These are phyloP conservation scores for Brachylomia viminalis DNA, from an alignment of 2,888 invertebrate species.

Conservation along the genomic window DNA sequence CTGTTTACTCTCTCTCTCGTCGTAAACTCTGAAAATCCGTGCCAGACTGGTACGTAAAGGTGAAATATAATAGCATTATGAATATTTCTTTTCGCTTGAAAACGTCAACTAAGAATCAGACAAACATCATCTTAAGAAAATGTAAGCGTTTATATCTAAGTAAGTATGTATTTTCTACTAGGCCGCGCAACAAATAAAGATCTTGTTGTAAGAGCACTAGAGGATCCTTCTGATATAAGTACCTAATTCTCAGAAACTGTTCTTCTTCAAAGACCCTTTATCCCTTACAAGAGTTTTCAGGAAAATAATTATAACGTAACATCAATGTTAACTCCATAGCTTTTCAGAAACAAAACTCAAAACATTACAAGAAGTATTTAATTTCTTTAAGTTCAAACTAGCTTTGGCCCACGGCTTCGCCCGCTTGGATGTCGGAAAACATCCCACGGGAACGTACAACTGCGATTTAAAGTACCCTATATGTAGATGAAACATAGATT, in stretches of 20 bases:
- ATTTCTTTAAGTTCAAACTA: background rate
- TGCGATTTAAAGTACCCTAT: background rate
- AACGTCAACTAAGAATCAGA: background rate
- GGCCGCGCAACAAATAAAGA: background rate
- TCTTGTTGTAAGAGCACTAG: background rate
- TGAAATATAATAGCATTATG: background rate
- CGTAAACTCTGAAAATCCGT: too few relatives aligned
- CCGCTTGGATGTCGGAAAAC: background rate
- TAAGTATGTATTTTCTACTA: background rate
- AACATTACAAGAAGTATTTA: background rate
- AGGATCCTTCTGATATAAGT: background rate
- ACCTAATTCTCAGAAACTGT: slow-evolving; percentile 11
- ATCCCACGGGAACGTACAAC: background rate
- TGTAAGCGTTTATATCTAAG: background rate
- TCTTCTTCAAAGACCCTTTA: background rate
- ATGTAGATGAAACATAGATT: background rate
- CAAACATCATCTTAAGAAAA: background rate
- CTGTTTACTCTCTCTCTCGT: too few relatives aligned
- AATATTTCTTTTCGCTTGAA: background rate
- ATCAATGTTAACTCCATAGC: background rate
- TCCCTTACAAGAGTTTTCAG: background rate
- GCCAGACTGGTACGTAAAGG: too few relatives aligned
- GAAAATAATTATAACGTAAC: background rate
- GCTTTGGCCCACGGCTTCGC: background rate
- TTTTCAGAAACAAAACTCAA: slow-evolving; percentile 6